Conservation (phyloP, 2,113 vertebrate genomes). For the Tinamus guttatus region DNA sequence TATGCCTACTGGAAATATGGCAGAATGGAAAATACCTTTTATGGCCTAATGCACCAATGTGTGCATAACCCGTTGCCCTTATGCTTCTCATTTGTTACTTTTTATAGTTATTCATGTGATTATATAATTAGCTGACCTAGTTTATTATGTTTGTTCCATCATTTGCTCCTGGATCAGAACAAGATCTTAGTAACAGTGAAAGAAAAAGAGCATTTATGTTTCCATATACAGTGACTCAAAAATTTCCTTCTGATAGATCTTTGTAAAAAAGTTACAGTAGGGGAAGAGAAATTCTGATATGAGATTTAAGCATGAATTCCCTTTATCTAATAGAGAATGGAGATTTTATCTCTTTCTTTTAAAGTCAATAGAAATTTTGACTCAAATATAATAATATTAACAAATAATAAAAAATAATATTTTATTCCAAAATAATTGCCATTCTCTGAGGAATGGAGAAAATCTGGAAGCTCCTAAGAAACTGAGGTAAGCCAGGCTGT, state of each 20-base stretch:
- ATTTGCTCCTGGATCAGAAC: constrained; percentile 28
- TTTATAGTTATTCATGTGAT: constrained; percentile 52
- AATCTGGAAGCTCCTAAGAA: constrained; percentile 4
- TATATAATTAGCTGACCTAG: constrained; percentile 67
- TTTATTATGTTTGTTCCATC: constrained; percentile 38
- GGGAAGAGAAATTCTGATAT: background rate
- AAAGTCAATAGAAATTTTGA: background rate
- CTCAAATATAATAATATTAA: background rate
- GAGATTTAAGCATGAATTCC: background rate
- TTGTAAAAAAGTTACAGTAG: background rate
- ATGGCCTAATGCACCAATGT: constrained; percentile 14
- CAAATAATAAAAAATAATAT: background rate
- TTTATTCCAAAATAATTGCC: background rate
- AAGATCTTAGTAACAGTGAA: constrained; percentile 6
- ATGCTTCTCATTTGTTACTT: constrained; percentile 40
- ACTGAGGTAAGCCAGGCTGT: background rate
- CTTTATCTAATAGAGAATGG: background rate
- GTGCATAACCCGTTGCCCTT: constrained; percentile 28
- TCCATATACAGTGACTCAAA: background rate
- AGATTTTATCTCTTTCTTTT: background rate
- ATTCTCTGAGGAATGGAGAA: background rate
- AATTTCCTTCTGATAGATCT: background rate
- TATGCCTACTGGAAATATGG: background rate
- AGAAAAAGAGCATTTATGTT: background rate
- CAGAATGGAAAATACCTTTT: constrained; percentile 45